phyloP scores from a whole-genome alignment of 2,888 invertebrate species.

The Heteromurus nitidus region DNA sequence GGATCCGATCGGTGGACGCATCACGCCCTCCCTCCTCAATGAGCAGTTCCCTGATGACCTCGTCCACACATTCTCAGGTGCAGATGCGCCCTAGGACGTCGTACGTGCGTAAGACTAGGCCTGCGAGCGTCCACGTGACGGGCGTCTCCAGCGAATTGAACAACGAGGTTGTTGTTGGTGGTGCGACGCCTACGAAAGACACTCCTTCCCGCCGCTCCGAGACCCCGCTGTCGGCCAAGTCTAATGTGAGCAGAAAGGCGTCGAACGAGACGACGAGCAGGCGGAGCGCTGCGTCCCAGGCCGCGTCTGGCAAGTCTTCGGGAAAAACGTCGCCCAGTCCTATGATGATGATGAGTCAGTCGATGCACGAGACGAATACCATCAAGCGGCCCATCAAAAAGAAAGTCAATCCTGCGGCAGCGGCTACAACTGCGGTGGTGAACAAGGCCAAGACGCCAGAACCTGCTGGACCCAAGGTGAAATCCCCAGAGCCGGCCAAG shows the following conservation, averaged over 20 bases:
- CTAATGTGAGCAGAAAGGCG: conserved; percentile 42
- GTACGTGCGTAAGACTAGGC: conserved; percentile 69
- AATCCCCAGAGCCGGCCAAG: conserved; percentile 22
- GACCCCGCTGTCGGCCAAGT: conserved; percentile 45
- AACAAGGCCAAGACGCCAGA: neutral
- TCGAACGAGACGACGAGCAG: conserved; percentile 36
- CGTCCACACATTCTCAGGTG: conserved; percentile 71
- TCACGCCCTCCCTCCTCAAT: conserved; percentile 71
- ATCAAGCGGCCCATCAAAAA: conserved; percentile 64
- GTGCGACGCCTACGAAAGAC: conserved; percentile 28
- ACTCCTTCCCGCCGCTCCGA: conserved; percentile 43
- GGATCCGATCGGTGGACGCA: conserved; percentile 66
- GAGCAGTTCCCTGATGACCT: conserved; percentile 71
- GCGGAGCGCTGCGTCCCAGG: neutral
- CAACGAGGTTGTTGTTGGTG: conserved; percentile 3
- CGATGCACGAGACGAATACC: conserved; percentile 61
- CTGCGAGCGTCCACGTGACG: conserved; percentile 72
- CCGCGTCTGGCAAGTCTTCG: conserved; percentile 53
- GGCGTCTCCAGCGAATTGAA: conserved; percentile 59
- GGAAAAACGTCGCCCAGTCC: conserved; percentile 60
- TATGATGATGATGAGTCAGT: conserved; percentile 20
- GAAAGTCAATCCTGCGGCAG: conserved; percentile 40
- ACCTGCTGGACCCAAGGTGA: neutral
- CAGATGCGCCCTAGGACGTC: conserved; percentile 67
- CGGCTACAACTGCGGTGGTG: neutral